These are phyloP conservation scores for Colistium nudipinnis DNA, from an alignment of 2,113 vertebrate genomes.

Conservation along the genomic window DNA sequence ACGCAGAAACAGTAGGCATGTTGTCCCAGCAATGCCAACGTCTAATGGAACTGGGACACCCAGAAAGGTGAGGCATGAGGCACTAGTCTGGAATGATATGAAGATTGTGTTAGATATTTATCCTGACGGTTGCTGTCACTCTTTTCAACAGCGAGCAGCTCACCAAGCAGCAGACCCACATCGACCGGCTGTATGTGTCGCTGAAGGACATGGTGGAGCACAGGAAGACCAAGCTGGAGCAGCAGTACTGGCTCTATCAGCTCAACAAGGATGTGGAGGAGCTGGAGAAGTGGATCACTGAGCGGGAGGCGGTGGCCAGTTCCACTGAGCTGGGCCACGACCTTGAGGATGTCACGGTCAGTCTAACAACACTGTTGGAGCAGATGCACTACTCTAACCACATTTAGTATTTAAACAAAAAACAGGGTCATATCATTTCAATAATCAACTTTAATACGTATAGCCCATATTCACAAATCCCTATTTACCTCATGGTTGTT, in stretches of 20 bases:
- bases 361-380: conserved; percentile 8
- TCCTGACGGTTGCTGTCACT: not conserved
- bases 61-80: conserved; percentile 84
- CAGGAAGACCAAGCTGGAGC: conserved; percentile 88
- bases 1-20: conserved; percentile 89
- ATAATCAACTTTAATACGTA: too few relatives aligned
- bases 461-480: too few relatives aligned
- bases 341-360: conserved; percentile 93
- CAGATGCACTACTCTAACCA: not conserved
- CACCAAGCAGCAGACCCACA: conserved; percentile 90
- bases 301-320: conserved; percentile 90
- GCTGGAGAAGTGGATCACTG: conserved; percentile 95
- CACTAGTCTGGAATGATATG: not conserved
- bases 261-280: conserved; percentile 93
- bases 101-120: not conserved
- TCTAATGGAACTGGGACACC: conserved; percentile 87
- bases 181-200: conserved; percentile 90
- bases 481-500: too few relatives aligned
- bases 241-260: conserved; percentile 92
- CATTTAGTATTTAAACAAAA: not conserved
- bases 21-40: conserved; percentile 88
- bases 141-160: conserved; percentile 83
- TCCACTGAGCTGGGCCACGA: conserved; percentile 94
- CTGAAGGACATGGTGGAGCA: conserved; percentile 93
- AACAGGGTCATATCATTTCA: not conserved